These are phyloP conservation scores for Sinocyclocheilus anophthalmus DNA, from an alignment of 2,113 vertebrate species.

Conservation along the genomic window DNA sequence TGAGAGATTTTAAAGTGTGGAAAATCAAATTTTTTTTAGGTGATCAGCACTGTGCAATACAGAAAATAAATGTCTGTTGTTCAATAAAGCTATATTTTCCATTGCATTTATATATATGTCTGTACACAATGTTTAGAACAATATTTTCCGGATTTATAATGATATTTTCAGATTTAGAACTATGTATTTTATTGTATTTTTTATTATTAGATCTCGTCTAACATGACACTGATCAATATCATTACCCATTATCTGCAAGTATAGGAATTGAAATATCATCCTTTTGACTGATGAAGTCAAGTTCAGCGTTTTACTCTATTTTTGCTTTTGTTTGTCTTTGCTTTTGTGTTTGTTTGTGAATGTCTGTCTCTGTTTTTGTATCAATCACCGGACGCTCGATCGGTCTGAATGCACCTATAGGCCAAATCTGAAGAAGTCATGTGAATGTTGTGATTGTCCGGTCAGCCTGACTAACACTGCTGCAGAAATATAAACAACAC, in stretches of 20 bases:
- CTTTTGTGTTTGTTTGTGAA: background rate
- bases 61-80: background rate
- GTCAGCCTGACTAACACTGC: background rate
- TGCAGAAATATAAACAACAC: background rate
- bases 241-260: background rate
- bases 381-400: background rate
- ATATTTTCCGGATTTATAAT: background rate
- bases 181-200: background rate
- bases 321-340: background rate
- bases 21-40: no score
- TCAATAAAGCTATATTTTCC: background rate
- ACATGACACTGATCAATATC: background rate
- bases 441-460: background rate
- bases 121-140: background rate
- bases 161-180: background rate
- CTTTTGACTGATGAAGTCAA: background rate
- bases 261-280: background rate
- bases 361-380: background rate
- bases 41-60: no score
- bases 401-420: background rate
- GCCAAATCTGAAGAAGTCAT: background rate
- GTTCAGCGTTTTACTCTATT: background rate
- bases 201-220: background rate
- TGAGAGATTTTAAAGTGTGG: background rate
- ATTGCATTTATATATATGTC: background rate